Percentiles rank a stretch among this genome's conserved stretches.
Conservation (phyloP, 2,113 vertebrate genomes). For the Lasiurus borealis region DNA sequence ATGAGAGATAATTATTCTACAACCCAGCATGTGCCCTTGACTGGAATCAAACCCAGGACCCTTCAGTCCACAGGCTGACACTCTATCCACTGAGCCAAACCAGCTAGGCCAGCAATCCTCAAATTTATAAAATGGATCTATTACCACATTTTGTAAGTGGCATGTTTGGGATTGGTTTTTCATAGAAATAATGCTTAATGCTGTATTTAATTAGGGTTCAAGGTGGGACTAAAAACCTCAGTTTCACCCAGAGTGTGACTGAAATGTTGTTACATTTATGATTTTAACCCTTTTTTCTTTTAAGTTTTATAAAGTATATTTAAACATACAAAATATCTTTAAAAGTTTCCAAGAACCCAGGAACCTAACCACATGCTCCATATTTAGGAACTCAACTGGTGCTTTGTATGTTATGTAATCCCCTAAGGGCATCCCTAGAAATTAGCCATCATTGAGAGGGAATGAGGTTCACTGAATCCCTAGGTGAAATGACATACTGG, state of each 20-base stretch:
- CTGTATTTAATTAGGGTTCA: constrained; percentile 59
- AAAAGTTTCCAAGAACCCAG: neutral
- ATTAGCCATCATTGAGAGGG: neutral
- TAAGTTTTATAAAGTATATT: constrained; percentile 47
- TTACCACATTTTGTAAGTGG: constrained; percentile 17
- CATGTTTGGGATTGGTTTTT: constrained; percentile 48
- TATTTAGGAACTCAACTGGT: neutral
- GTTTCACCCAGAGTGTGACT: neutral
- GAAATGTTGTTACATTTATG: constrained; percentile 54
- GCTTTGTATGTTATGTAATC: neutral
- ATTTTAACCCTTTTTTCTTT: constrained; percentile 35
- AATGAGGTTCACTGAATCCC: neutral
- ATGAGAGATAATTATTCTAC: too few species aligned
- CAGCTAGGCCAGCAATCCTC: neutral
- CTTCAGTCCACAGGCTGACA: too few species aligned
- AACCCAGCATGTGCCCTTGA: too few species aligned
- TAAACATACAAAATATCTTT: constrained; percentile 45
- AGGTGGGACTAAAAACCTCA: neutral
- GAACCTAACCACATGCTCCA: neutral
- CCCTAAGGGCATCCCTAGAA: neutral
- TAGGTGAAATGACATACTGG: neutral
- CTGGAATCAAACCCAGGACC: too few species aligned
- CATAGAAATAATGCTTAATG: neutral
- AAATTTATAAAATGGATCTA: neutral
- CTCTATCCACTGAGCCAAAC: too few species aligned